Conservation (phyloP, 2,888 invertebrate genomes). For the Nephrotoma guestfalica region DNA sequence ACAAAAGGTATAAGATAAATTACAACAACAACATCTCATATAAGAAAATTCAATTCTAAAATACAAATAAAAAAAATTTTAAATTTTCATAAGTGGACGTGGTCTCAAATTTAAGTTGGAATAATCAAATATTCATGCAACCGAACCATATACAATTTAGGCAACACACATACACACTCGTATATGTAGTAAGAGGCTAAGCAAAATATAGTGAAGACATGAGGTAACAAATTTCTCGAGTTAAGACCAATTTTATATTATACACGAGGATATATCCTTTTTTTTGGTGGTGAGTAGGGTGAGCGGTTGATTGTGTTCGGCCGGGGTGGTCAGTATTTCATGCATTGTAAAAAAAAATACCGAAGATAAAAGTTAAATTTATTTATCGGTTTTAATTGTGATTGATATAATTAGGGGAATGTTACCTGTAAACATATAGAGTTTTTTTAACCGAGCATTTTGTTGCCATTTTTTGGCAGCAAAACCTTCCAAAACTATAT, state of each 20-base stretch:
- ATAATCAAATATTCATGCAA: neutral
- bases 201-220: neutral
- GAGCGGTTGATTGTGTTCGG: neutral
- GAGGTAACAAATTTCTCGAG: neutral
- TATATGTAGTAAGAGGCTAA: neutral
- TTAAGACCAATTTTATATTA: neutral
- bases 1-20: neutral
- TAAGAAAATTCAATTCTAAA: neutral
- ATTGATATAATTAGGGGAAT: neutral
- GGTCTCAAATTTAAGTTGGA: neutral
- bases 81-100: neutral
- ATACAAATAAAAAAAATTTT: neutral
- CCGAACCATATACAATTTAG: neutral
- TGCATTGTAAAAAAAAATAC: neutral
- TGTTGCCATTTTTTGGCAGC: neutral
- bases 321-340: neutral
- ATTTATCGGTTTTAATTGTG: neutral
- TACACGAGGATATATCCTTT: neutral
- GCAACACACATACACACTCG: no score
- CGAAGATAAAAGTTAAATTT: neutral
- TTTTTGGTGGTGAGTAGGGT: neutral
- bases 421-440: neutral
- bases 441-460: neutral
- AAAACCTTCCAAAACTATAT: neutral
- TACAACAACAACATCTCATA: neutral